Evolutionary conservation across 2,888 invertebrate species (phyloP), one percentile per base, ranked within the genome.

Genomic region (Rhingia campestris): DNA sequence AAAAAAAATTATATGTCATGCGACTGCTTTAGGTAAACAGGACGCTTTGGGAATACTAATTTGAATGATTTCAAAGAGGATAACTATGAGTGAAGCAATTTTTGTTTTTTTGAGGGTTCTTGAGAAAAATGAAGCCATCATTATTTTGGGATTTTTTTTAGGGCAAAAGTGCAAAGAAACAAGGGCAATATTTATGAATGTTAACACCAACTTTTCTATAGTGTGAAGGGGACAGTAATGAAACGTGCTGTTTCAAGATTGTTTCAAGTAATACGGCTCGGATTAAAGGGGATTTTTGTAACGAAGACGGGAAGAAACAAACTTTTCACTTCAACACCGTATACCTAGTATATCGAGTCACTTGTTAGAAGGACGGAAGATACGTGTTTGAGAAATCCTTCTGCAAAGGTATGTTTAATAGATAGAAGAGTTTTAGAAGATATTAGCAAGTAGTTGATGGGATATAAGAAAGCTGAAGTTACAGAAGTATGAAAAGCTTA

Each of bases 11-110:
- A 69, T 7, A 10, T n/a, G 10, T 7, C 41, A 14, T 56, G 53
- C 32, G 33, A 14, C 51, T 67, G 45, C 41, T 53, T 72, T 35
- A 47, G 56, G 53, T 37, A 53, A 74, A 49, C n/a, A 6, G 30
- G n/a, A 74, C 54, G 53, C 67, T 37, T 35, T 56, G 6, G 14
- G 80, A 80, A 80, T 80, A 80, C 74, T 74, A 80, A 80, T 80
- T 47, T 22, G 6, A 49, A 58, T 6, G 7, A 12, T 41, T 41
- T 51, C 47, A 37, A 32, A 53, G 14, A 30, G 47, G 6, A n/a
- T 30, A 69, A 58, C 69, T 69, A 47, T 32, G 45, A 69, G 43
- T 56, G 37, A 35, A 37, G 22, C 33, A 43, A 43, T n/a, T 69
- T 69, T 56, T 37, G 10, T 35, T 54, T 37, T 56, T 37, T 12